Base-by-base conservation (phyloP, 2,888 invertebrate genomes). In the Junonia oenone region DNA sequence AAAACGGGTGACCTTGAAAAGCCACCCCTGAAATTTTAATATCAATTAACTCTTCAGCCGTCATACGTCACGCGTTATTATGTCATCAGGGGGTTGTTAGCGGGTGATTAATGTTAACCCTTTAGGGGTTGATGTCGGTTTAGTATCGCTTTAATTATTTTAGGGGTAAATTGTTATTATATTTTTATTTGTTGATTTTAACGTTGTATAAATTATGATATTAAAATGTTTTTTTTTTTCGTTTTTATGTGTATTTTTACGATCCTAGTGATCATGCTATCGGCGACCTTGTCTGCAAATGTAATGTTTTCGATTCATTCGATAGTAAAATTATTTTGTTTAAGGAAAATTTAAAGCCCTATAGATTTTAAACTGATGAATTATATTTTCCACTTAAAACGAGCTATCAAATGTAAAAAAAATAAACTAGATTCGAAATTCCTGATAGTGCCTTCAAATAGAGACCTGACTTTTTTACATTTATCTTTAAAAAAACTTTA, bases 121-220 rank as follows among this genome's bases (percentile, higher is more conserved):
- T 63, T 67, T 50, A 54, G 62, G 67, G 58, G 57, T 55, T 61
- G 58, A 55, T 67, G 66, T 71, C 69, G 40, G 45, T 45, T 27
- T 45, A 27, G 26, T 31, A 17, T 6, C 43, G 43, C 19, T 43
- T 13, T 43, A 43, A 43, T 43, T 33, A 14, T 22, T 43, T 31
- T 31, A 43, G 29, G 11, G 31, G 29, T 5, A 40, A 43, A 40
- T n/a, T 40, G 5, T 5, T 40, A 19, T 19, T 19, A 15, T 1
- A 9, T 1, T 17, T 17, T 17, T 17, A 17, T 1, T 19, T 38
- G 15, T 17, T 38, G 17, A 33, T 9, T 38, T 8, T 17, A 17
- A 9, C 14, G 9, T 15, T 38, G 17, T 17, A 17, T 38, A 2
- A 38, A 38, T 9, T 17, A 17, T n/a, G n/a, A n/a, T n/a, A n/a